Evolutionary conservation across 2,888 invertebrate genomes (phyloP).

Genomic region (Eupithecia pulchellata): DNA sequence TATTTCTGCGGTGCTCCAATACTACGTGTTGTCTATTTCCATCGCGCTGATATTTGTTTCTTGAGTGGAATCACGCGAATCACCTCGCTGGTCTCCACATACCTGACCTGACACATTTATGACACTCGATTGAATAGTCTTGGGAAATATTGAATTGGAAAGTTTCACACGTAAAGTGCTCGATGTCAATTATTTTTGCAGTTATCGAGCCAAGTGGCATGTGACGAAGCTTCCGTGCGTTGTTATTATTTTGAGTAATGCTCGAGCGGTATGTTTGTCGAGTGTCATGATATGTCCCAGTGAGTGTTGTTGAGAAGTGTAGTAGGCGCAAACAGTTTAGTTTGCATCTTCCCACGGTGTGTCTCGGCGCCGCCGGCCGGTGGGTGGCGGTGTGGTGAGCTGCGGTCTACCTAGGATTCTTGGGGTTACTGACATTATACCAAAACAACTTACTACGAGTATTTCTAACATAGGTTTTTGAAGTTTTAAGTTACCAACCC

Average conservation of each 20-base stretch:
- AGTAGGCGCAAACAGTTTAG: constrained; percentile 48
- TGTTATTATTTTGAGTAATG: constrained; percentile 40
- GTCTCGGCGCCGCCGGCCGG: constrained; percentile 39
- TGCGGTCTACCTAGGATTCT: constrained; percentile 39
- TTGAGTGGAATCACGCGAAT: constrained; percentile 52
- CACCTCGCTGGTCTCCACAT: constrained; percentile 11
- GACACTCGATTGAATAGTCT: constrained; percentile 16
- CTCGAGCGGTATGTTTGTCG: constrained; percentile 34
- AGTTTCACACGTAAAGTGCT: constrained; percentile 34
- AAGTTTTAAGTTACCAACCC: background rate
- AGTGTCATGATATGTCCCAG: constrained; percentile 44
- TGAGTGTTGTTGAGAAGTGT: constrained; percentile 41
- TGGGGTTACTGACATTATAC: constrained; percentile 45
- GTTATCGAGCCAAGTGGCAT: constrained; percentile 30
- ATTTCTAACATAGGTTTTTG: background rate
- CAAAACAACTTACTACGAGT: constrained; percentile 40
- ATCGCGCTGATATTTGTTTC: constrained; percentile 68
- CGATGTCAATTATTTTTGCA: constrained; percentile 35
- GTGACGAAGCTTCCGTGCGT: constrained; percentile 37
- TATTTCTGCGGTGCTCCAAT: constrained; percentile 80
- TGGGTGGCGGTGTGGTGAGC: constrained; percentile 54
- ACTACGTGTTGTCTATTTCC: constrained; percentile 75
- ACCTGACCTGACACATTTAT: constrained; percentile 14
- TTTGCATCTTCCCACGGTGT: constrained; percentile 57
- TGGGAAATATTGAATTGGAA: constrained; percentile 34